phyloP scores from a whole-genome alignment of 2,113 vertebrate genomes.

The Misgurnus anguillicaudatus region DNA sequence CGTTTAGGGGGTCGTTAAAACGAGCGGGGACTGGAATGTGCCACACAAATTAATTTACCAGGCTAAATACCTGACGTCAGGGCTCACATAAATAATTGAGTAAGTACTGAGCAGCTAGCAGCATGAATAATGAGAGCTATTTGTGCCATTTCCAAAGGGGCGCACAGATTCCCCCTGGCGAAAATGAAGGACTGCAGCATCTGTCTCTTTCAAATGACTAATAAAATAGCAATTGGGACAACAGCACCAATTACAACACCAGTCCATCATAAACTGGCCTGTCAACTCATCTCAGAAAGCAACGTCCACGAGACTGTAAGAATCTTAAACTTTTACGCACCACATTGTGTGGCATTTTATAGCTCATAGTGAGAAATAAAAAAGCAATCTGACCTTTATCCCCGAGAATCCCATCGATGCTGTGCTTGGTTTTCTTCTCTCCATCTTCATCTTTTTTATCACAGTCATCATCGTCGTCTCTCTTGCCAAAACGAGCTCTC shows the following conservation, averaged over 20 bases:
- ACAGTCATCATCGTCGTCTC: slow-evolving; percentile 93
- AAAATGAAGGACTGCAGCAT: slow-evolving; percentile 54
- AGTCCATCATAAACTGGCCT: slow-evolving; percentile 12
- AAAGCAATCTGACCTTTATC: slow-evolving; percentile 89
- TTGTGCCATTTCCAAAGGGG: slow-evolving; percentile 58
- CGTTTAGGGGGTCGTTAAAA: slow-evolving; percentile 87
- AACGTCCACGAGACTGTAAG: too few relatives aligned
- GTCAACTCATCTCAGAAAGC: neutral
- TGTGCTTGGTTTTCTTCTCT: slow-evolving; percentile 99
- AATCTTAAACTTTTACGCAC: slow-evolving; percentile 1
- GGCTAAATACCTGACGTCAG: slow-evolving; percentile 71
- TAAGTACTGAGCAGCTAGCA: slow-evolving; percentile 69
- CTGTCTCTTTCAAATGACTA: slow-evolving; percentile 28
- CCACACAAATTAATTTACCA: slow-evolving; percentile 92
- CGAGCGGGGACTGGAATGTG: slow-evolving; percentile 77
- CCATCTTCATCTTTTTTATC: slow-evolving; percentile 98
- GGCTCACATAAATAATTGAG: slow-evolving; percentile 84
- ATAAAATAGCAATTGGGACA: slow-evolving; percentile 37
- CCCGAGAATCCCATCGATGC: slow-evolving; percentile 98
- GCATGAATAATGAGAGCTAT: slow-evolving; percentile 59
- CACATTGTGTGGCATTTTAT: neutral
- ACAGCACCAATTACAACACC: slow-evolving; percentile 25
- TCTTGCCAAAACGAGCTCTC: slow-evolving; percentile 99
- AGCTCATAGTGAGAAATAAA: neutral
- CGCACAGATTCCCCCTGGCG: slow-evolving; percentile 64